Evolutionary conservation across 2,113 vertebrate species (phyloP).

Genomic region (Marmota flaviventris): DNA sequence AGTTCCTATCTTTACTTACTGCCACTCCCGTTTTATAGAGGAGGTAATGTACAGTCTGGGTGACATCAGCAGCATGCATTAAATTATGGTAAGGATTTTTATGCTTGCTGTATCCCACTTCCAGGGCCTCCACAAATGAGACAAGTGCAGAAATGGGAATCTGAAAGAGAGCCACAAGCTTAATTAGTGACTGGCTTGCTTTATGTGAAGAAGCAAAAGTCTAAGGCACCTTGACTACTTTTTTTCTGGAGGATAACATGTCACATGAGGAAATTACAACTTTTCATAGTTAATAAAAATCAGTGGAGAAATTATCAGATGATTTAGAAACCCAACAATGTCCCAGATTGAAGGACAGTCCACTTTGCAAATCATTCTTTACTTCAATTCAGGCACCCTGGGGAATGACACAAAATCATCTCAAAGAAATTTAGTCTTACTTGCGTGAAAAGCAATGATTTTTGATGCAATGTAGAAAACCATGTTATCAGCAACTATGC

Average conservation of each 20-base stretch:
- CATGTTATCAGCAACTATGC: neutral
- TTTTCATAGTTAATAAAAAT: neutral
- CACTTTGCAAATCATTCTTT: neutral
- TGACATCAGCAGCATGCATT: conserved; percentile 97
- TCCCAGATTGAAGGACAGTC: neutral
- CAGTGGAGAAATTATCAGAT: neutral
- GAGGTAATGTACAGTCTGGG: conserved; percentile 97
- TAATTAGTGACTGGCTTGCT: neutral
- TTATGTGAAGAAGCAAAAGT: neutral
- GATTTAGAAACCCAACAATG: neutral
- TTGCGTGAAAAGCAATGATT: neutral
- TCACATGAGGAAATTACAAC: neutral
- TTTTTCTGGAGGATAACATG: neutral
- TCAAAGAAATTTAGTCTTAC: neutral
- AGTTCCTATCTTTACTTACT: conserved; percentile 88
- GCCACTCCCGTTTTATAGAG: conserved; percentile 96
- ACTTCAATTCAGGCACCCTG: neutral
- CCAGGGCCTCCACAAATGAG: conserved; percentile 97
- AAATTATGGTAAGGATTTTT: conserved; percentile 99
- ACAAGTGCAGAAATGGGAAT: conserved; percentile 98
- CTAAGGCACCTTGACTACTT: neutral
- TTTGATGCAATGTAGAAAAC: neutral
- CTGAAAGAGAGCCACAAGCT: conserved; percentile 85
- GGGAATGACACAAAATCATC: neutral
- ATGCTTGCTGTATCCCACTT: conserved; percentile 98